These are phyloP conservation scores for Sminthurides aquaticus DNA, from an alignment of 2,888 invertebrate genomes.

Conservation along the genomic window DNA sequence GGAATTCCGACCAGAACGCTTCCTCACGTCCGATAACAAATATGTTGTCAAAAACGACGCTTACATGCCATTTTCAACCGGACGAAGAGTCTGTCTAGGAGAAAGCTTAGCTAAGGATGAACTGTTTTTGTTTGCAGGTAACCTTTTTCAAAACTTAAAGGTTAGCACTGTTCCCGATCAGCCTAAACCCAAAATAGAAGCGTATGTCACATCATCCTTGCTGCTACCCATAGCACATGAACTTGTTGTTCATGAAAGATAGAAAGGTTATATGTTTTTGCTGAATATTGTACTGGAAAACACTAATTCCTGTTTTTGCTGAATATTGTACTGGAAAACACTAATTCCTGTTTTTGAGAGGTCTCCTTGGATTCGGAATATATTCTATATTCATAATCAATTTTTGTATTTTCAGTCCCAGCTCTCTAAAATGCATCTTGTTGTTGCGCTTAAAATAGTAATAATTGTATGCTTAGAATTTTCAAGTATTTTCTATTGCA, in stretches of 20 bases:
- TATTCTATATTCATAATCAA: too few species aligned
- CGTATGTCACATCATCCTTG: neutral
- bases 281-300: neutral
- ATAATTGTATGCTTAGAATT: too few species aligned
- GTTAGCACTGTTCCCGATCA: neutral
- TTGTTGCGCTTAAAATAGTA: too few species aligned
- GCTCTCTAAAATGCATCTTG: too few species aligned
- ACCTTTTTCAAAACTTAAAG: constrained; percentile 11
- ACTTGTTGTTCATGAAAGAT: constrained; percentile 1
- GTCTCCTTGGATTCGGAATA: too few species aligned
- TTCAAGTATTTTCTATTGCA: too few species aligned
- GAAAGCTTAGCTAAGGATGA: constrained; percentile 17
- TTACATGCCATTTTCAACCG: constrained; percentile 16
- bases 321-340: neutral
- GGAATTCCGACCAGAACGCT: constrained; percentile 11
- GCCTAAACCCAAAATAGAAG: constrained; percentile 6
- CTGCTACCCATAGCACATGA: constrained; percentile 6
- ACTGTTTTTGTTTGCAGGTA: constrained; percentile 11
- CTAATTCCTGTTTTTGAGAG: too few species aligned
- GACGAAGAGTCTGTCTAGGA: constrained; percentile 10
- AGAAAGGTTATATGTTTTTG: neutral
- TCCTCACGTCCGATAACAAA: constrained; percentile 3
- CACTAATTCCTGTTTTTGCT: neutral
- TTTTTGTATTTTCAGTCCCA: too few species aligned
- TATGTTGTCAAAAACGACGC: constrained; percentile 7